Conservation (phyloP, 2,888 invertebrate species). For the Caenorhabditis becei region DNA sequence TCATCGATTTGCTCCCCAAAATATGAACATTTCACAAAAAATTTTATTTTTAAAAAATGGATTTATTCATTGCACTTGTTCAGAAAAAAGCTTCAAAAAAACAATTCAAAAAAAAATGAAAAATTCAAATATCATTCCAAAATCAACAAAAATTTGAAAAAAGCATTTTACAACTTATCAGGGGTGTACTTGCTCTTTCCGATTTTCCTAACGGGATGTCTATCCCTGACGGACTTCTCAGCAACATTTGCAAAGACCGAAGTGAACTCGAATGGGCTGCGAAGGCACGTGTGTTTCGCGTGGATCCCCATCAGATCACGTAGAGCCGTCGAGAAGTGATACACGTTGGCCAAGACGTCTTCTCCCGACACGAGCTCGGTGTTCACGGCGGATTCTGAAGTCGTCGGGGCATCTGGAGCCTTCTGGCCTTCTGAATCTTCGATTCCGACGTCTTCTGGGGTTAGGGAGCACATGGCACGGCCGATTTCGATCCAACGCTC, state of each 20-base stretch:
- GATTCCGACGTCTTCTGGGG: slow-evolving; percentile 1
- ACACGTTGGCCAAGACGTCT: slow-evolving; percentile 15
- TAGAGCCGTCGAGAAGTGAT: background rate
- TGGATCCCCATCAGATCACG: background rate
- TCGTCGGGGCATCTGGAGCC: background rate
- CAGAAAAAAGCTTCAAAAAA: too few relatives aligned
- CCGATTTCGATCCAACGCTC: slow-evolving; percentile 14
- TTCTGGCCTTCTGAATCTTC: background rate
- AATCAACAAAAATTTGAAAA: too few relatives aligned
- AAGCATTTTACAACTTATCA: too few relatives aligned
- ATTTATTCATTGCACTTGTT: too few relatives aligned
- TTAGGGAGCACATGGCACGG: slow-evolving; percentile 2
- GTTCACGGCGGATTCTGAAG: background rate
- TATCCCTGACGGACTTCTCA: slow-evolving; percentile 27
- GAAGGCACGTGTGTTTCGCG: slow-evolving; percentile 8
- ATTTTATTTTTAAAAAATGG: too few relatives aligned
- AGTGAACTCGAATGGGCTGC: slow-evolving; percentile 6
- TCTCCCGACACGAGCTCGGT: slow-evolving; percentile 8
- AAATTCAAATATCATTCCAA: too few relatives aligned
- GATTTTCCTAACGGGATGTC: background rate
- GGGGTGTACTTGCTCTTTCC: background rate
- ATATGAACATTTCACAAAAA: too few relatives aligned
- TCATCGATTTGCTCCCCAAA: too few relatives aligned
- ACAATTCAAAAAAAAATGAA: too few relatives aligned
- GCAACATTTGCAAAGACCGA: slow-evolving; percentile 11